Conservation (phyloP, 2,888 invertebrate genomes). For the Andrena dorsata region DNA sequence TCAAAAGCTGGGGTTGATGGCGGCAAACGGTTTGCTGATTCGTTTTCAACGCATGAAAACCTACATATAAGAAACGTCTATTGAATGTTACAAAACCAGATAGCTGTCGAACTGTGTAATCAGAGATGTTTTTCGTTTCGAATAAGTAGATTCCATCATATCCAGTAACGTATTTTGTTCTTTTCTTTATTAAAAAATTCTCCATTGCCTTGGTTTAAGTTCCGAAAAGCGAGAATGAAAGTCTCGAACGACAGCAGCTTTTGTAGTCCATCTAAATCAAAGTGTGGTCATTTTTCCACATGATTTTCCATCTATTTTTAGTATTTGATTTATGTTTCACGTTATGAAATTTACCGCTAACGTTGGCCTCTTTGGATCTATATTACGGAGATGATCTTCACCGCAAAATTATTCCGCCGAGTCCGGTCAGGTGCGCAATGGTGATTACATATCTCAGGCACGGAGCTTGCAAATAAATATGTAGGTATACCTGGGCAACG, state of each 20-base stretch:
- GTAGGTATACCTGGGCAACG: conserved; percentile 41
- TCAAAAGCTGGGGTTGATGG: no score
- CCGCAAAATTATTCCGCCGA: conserved; percentile 55
- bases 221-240: not conserved
- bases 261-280: not conserved
- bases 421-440: conserved; percentile 47
- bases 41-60: no score
- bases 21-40: no score
- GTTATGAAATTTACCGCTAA: conserved; percentile 30
- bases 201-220: not conserved
- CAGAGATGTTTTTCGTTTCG: no score
- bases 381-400: conserved; percentile 56
- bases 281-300: not conserved
- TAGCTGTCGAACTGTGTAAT: no score
- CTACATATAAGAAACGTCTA: no score
- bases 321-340: conserved; percentile 15
- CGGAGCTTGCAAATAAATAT: conserved; percentile 49
- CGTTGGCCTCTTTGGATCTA: conserved; percentile 42
- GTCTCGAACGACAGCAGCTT: not conserved
- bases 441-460: conserved; percentile 56
- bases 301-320: no score
- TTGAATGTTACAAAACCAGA: no score
- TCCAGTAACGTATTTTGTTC: no score
- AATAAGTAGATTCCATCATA: no score
- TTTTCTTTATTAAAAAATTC: no score